A percentile compares a stretch with the other conserved stretches of the same genome.
These are phyloP conservation scores for Poecilobothrus nobilitatus DNA, from an alignment of 2,888 invertebrate species.

Conservation along the genomic window DNA sequence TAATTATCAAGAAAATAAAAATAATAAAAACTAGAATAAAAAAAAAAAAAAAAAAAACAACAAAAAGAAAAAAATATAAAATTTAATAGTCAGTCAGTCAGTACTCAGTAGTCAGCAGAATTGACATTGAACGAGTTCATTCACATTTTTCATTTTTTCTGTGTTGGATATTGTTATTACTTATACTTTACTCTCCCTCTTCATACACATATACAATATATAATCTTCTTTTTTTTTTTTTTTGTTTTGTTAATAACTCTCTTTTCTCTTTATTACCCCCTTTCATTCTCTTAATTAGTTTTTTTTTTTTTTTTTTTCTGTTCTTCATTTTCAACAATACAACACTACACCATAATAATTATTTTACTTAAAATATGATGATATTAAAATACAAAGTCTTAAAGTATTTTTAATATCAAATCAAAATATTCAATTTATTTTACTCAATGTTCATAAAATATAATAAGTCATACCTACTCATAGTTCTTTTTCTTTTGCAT, in stretches of 20 bases:
- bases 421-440: no score
- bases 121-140: constrained; percentile 47
- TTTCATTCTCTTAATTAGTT: neutral
- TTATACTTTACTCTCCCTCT: constrained; percentile 23
- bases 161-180: constrained; percentile 34
- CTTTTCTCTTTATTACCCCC: constrained; percentile 9
- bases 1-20: neutral
- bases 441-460: no score
- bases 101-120: constrained; percentile 12
- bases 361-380: no score
- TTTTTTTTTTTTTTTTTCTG: no score
- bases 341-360: no score
- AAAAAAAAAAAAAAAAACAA: neutral
- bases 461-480: no score
- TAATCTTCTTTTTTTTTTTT: constrained; percentile 14
- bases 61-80: neutral
- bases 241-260: constrained; percentile 14
- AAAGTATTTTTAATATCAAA: no score
- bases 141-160: constrained; percentile 35
- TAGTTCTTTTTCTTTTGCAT: no score
- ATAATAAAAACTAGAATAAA: neutral
- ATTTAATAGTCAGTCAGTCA: no score
- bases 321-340: no score
- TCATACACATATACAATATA: neutral
- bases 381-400: no score